Evolutionary conservation across 1,140 invertebrate species (phyloP).

Genomic region (Atopsyche davidsoni): DNA sequence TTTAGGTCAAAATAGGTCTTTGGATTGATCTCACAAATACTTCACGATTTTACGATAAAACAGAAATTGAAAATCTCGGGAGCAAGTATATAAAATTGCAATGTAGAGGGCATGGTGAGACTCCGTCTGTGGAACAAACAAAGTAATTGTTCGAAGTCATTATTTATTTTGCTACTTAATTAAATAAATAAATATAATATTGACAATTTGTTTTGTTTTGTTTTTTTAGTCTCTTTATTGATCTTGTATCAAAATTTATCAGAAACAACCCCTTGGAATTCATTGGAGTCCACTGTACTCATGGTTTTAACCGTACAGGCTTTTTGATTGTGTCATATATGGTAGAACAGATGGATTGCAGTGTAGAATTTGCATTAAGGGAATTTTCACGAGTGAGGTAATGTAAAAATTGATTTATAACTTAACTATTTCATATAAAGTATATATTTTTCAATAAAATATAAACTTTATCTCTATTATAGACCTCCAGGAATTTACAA

Average conservation of each 20-base stretch:
- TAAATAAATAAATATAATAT: background rate
- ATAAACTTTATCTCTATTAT: conserved; percentile 15
- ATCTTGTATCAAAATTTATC: conserved; percentile 73
- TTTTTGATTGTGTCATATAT: conserved; percentile 91
- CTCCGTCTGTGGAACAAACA: conserved; percentile 71
- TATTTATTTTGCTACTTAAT: background rate
- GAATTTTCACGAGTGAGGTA: conserved; percentile 67
- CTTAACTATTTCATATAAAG: background rate
- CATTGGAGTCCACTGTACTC: conserved; percentile 95
- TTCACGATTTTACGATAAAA: conserved; percentile 81
- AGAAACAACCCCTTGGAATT: conserved; percentile 70
- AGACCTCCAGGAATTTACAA: conserved; percentile 76
- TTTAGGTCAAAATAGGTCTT: conserved; percentile 78
- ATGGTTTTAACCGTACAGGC: conserved; percentile 97
- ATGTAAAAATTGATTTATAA: background rate
- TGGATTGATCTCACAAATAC: conserved; percentile 98
- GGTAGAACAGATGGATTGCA: conserved; percentile 70
- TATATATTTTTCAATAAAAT: background rate
- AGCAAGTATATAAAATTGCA: conserved; percentile 82
- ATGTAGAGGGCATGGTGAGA: conserved; percentile 80
- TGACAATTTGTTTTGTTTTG: background rate
- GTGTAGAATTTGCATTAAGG: conserved; percentile 72
- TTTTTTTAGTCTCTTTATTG: conserved; percentile 58
- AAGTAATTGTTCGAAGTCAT: conserved; percentile 31
- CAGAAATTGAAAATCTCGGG: conserved; percentile 64